These are phyloP conservation scores for Hystrix brachyura DNA, from an alignment of 2,113 vertebrate genomes.

Conservation along the genomic window DNA sequence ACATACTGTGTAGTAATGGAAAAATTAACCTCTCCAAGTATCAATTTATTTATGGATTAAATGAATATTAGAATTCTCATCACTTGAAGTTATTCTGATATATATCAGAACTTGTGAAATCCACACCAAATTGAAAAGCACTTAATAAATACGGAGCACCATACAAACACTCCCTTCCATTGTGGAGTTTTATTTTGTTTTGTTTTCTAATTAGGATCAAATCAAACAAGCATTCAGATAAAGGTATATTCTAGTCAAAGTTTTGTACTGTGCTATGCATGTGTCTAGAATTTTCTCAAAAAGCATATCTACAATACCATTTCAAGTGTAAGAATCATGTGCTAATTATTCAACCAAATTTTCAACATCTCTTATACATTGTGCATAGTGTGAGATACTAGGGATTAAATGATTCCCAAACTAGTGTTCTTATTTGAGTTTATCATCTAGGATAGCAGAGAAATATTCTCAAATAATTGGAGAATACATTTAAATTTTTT, in stretches of 20 bases:
- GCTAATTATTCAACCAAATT: not conserved
- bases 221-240: not conserved
- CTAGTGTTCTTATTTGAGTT: not conserved
- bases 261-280: not conserved
- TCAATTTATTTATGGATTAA: slow-evolving; percentile 26
- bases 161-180: not conserved
- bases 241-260: not conserved
- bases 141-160: not conserved
- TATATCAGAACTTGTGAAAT: not conserved
- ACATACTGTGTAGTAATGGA: not conserved
- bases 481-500: not conserved
- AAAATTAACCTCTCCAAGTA: not conserved
- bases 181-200: not conserved
- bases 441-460: not conserved
- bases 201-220: not conserved
- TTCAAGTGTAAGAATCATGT: not conserved
- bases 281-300: not conserved
- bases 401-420: not conserved
- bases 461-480: not conserved
- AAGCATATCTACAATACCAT: not conserved
- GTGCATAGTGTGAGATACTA: not conserved
- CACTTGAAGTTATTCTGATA: not conserved
- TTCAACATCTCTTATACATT: not conserved
- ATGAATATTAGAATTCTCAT: not conserved
- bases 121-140: not conserved